A percentile compares a stretch with the other conserved stretches of the same genome.
Conservation (phyloP, 2,113 vertebrate species). For the Leptobrachium ailaonicum region DNA sequence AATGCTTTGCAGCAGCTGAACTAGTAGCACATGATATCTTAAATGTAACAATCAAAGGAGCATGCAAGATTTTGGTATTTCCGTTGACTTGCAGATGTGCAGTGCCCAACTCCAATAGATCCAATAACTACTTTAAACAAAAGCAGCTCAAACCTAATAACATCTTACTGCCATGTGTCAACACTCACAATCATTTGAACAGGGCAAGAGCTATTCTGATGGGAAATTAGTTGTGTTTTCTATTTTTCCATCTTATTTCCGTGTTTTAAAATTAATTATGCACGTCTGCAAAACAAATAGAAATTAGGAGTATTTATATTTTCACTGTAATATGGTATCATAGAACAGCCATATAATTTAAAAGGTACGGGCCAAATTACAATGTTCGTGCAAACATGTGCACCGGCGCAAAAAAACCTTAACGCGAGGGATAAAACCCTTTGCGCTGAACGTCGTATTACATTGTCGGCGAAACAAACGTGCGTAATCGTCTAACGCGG, state of each 20-base stretch:
- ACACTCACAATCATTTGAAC: slow-evolving; percentile 54
- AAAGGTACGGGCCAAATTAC: too few relatives aligned
- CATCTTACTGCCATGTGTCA: slow-evolving; percentile 78
- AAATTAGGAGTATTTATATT: too few relatives aligned
- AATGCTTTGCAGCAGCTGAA: slow-evolving; percentile 93
- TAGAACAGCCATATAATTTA: too few relatives aligned
- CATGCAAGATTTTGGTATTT: slow-evolving; percentile 90
- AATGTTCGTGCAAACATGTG: too few relatives aligned
- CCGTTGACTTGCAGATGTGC: slow-evolving; percentile 88
- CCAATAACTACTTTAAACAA: slow-evolving; percentile 77
- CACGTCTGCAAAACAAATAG: too few relatives aligned
- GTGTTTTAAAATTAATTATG: too few relatives aligned
- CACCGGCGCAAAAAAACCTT: too few relatives aligned
- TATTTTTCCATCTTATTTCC: neutral
- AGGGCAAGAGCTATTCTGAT: slow-evolving; percentile 54
- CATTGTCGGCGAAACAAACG: too few relatives aligned
- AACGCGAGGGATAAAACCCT: too few relatives aligned
- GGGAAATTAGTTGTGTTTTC: slow-evolving; percentile 52
- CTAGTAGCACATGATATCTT: slow-evolving; percentile 95
- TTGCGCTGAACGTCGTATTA: too few relatives aligned
- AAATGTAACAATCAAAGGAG: slow-evolving; percentile 98
- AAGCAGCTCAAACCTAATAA: slow-evolving; percentile 74
- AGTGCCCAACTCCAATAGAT: slow-evolving; percentile 70
- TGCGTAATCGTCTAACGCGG: too few relatives aligned
- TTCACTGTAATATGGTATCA: too few relatives aligned